Evolutionary conservation across 53 echinoderm and acorn worm species (phyloP).

Genomic region (Patiria pectinifera): DNA sequence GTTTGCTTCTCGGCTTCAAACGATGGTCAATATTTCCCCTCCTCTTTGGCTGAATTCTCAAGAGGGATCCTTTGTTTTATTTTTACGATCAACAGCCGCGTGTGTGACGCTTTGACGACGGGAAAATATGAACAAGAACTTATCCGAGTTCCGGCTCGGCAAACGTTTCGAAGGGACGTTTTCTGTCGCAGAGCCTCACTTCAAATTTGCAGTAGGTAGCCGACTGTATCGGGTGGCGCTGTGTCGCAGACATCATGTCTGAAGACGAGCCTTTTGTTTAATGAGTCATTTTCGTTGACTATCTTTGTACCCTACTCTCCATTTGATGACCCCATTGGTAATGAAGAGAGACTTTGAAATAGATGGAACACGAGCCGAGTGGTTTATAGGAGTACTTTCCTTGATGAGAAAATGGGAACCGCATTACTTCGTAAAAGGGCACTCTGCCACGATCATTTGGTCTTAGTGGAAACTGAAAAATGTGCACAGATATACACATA

Average conservation of each 20-base stretch:
- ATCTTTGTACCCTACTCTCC: background rate
- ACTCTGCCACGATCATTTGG: background rate
- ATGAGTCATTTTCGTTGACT: slow-evolving; percentile 11
- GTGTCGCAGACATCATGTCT: slow-evolving; percentile 32
- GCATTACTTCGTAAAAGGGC: background rate
- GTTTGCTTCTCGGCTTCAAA: background rate
- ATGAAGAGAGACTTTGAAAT: background rate
- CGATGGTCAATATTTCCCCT: slow-evolving; percentile 53
- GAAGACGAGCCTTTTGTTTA: background rate
- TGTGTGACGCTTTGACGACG: background rate
- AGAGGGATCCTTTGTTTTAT: slow-evolving; percentile 17
- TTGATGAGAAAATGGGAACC: background rate
- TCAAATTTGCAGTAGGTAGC: slow-evolving; percentile 21
- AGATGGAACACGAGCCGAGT: background rate
- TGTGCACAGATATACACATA: background rate
- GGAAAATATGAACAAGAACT: slow-evolving; percentile 34
- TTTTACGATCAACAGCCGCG: slow-evolving; percentile 26
- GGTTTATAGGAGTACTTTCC: background rate
- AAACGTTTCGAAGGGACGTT: background rate
- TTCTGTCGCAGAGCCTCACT: background rate
- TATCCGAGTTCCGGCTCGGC: background rate
- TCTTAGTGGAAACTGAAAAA: background rate
- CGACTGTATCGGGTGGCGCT: slow-evolving; percentile 25
- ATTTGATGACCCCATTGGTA: slow-evolving; percentile 23
- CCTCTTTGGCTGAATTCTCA: slow-evolving; percentile 12